Evolutionary conservation across 2,888 invertebrate species (phyloP), one percentile per base, ranked within the genome.

Genomic region (Conops quadrifasciatus): DNA sequence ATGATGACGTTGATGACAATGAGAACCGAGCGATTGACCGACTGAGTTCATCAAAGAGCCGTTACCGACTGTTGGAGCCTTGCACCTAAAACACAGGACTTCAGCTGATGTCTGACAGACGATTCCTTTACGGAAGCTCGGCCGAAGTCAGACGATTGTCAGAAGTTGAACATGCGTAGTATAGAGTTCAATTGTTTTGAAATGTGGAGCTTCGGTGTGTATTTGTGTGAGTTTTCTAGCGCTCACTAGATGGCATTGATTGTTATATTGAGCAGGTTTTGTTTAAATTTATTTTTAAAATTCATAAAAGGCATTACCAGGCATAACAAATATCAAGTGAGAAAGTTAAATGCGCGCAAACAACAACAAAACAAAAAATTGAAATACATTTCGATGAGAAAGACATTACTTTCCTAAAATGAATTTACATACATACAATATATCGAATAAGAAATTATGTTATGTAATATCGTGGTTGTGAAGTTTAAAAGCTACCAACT

Each of bases 11-110:
- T 36, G 19, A 19, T 15, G 16, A 24, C 49, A 13, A 49, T 19
- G 49, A 49, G 15, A 49, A 49, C 49, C 49, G 49, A 43, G 13
- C 28, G 56, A 56, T 36, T 66, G 66, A 66, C 56, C 47, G 49
- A 64, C 80, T 78, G 76, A 78, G 76, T 78, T 79, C 78, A 76
- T 80, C 76, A 73, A 80, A 77, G 80, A 78, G 78, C 78, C 80
- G 78, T 79, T 76, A 76, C 77, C 79, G 81, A 82, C 82, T 82
- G 78, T 81, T 75, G 77, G 75, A 73, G 71, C 71, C 72, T 56
- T 71, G 76, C 75, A 79, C 79, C 79, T 78, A 77, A 79, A 78
- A 70, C 63, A 73, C 77, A 75, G 64, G 65, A 21, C n/a, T n/a
- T n/a, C n/a, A n/a, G n/a, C n/a, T n/a, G n/a, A n/a, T n/a, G n/a